Conservation (phyloP, 2,113 vertebrate species). For the Ibidorhyncha struthersii region DNA sequence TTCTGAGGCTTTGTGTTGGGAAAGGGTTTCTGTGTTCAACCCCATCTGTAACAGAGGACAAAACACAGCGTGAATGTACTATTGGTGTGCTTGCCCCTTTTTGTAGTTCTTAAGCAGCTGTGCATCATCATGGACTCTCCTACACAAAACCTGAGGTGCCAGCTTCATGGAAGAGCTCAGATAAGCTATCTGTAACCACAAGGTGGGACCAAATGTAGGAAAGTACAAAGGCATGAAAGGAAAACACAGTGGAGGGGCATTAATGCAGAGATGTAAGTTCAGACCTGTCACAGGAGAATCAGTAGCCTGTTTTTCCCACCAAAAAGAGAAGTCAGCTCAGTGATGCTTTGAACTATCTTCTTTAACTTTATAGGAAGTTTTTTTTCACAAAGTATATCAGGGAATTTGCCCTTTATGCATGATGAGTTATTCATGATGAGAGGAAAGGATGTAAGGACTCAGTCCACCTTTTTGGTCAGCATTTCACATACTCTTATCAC, state of each 20-base stretch:
- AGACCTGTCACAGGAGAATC: not conserved
- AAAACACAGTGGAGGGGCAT: not conserved
- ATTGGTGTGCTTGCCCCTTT: not conserved
- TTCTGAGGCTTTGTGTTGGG: not conserved
- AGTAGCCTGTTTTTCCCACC: not conserved
- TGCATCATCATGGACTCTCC: not conserved
- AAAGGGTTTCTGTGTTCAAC: not conserved
- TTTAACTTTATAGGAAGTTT: not conserved
- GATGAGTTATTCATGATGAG: not conserved
- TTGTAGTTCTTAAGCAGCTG: not conserved
- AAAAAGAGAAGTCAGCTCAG: not conserved
- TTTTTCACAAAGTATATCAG: not conserved
- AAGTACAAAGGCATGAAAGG: not conserved
- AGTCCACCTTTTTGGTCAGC: not conserved
- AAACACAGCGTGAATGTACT: not conserved
- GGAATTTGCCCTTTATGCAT: not conserved
- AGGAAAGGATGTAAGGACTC: not conserved
- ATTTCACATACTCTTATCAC: not conserved
- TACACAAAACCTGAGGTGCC: not conserved
- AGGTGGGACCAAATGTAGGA: not conserved
- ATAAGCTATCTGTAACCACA: not conserved
- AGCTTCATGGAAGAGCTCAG: not conserved
- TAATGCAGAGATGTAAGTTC: not conserved
- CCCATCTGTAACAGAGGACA: not conserved
- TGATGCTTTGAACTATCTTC: not conserved